These are phyloP conservation scores for Mus caroli DNA, from an alignment of 2,797 vertebrate species.

Conservation along the genomic window DNA sequence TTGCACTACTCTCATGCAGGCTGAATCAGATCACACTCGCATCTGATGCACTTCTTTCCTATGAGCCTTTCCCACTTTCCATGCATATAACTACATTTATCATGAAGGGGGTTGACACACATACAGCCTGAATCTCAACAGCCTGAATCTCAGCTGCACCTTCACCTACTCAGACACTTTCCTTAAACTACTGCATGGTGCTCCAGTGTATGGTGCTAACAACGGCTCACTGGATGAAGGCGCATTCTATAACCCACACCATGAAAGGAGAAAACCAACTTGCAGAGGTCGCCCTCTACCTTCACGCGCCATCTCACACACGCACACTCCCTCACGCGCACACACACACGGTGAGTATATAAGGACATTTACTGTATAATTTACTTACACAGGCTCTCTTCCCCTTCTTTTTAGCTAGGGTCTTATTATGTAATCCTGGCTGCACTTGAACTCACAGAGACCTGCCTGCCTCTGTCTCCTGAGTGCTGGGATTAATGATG, in stretches of 20 bases:
- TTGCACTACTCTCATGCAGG: slow-evolving; percentile 6
- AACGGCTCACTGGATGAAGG: background rate
- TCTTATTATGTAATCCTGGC: background rate
- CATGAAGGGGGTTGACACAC: background rate
- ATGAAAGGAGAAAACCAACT: background rate
- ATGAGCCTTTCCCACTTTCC: slow-evolving; percentile 1
- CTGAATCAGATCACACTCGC: background rate
- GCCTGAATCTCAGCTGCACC: background rate
- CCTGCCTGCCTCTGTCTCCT: background rate
- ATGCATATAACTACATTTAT: background rate
- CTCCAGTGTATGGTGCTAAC: background rate
- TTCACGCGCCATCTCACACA: no score
- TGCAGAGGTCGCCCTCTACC: background rate
- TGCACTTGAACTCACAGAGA: background rate
- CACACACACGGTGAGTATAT: background rate
- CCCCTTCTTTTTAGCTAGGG: background rate
- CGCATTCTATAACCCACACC: background rate
- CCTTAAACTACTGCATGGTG: slow-evolving; percentile 14
- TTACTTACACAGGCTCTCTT: background rate
- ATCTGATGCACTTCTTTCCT: slow-evolving; percentile 4
- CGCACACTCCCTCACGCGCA: background rate
- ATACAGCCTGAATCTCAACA: background rate
- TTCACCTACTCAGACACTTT: background rate
- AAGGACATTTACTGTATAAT: background rate
- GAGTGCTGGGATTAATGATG: background rate